Conservation (phyloP, 2,113 vertebrate species). For the Gobius niger region DNA sequence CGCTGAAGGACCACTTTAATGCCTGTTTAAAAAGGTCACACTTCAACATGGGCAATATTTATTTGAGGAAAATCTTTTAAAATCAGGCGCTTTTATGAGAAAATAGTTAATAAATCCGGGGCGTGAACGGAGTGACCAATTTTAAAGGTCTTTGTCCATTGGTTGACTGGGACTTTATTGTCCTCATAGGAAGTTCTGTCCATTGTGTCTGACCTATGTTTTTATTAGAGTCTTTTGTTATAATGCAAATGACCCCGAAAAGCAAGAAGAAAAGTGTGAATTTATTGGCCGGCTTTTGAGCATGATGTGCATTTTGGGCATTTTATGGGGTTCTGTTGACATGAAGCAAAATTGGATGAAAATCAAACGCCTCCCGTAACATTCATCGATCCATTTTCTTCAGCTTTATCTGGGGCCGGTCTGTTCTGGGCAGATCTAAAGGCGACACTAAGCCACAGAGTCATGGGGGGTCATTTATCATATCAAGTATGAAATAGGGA, state of each 20-base stretch:
- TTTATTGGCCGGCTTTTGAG: too few species aligned
- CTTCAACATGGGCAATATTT: constrained; percentile 8
- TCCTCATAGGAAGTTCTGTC: background rate
- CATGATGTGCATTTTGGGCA: too few species aligned
- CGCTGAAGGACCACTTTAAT: background rate
- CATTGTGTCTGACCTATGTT: background rate
- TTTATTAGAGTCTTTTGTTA: background rate
- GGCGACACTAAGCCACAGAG: too few species aligned
- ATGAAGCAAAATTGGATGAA: too few species aligned
- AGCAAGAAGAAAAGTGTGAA: background rate
- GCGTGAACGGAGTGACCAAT: background rate
- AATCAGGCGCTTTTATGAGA: background rate
- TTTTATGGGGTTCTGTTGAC: too few species aligned
- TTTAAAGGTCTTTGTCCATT: constrained; percentile 3
- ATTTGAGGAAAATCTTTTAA: background rate
- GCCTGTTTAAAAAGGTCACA: constrained; percentile 1
- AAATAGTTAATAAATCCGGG: constrained; percentile 1
- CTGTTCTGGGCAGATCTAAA: too few species aligned
- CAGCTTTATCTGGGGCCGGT: too few species aligned
- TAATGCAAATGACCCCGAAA: background rate
- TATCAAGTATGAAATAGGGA: too few species aligned
- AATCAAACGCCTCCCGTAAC: too few species aligned
- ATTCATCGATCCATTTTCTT: too few species aligned
- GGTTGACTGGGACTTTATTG: background rate
- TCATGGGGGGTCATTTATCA: too few species aligned